Base-by-base conservation (phyloP, 2,888 invertebrate genomes). In the Cantharis nigra region DNA sequence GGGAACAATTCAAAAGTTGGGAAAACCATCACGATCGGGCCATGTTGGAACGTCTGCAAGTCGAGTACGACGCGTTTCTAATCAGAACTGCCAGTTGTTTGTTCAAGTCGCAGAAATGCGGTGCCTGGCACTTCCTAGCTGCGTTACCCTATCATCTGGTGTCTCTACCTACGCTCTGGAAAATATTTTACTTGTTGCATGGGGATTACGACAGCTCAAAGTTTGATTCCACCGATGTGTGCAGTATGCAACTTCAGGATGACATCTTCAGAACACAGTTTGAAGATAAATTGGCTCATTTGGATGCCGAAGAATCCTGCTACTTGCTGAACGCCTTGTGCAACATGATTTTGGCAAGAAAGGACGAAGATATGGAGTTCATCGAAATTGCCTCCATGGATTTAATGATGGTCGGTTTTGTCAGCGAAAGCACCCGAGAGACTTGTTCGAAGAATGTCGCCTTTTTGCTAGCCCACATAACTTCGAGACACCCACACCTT, bases 61-160 rank as follows among this genome's bases (percentile, higher is more conserved):
- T 92, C 9, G 95, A 96, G 87, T 93, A 93, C 84, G 94, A 96
- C 86, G 91, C 92, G 7, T 92, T 96, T 81, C 92, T 96, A 76
- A 86, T 94, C 33, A 90, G 93, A 72, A 92, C 94, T 1, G 93
- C 93, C 49, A 90, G 92, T 75, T 92, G 91, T 81, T 92, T 96
- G 76, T 93, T 94, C 84, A 91, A 92, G 2, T 93, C 94, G 0
- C 92, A 93, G 69, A 93, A 93, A 84, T 89, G 94, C 78, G 94
- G 94, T 9, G 93, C 94, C 2, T 95, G 95, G 94, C 95, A 96
- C 86, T 96, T 95, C 88, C 91, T 96, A 82, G 93, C 95, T 13
- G 92, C 93, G 18, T 90, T 95, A 81, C 95, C 96, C 0, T 94
- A 92, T 84, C 89, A 90, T 78, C 88, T 90, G 69, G 90, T 94